Conservation (phyloP, 1,140 invertebrate genomes). For the Mylabris phalerata region DNA sequence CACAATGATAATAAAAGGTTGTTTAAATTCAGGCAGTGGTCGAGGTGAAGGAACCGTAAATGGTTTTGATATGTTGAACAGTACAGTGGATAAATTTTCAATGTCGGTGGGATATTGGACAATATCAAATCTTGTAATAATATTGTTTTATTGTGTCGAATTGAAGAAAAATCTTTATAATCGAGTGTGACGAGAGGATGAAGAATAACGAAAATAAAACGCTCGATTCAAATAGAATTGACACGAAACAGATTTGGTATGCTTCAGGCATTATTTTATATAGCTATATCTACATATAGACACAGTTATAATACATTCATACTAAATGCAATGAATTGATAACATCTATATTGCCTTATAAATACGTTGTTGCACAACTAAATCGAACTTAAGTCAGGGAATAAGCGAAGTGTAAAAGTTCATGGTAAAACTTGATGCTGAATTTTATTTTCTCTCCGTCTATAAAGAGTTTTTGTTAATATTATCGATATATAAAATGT, state of each 20-base stretch:
- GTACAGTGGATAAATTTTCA: constrained; percentile 24
- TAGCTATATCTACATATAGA: too few relatives aligned
- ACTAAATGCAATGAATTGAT: constrained; percentile 11
- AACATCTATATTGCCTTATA: constrained; percentile 20
- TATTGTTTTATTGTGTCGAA: too few relatives aligned
- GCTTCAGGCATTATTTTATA: background rate
- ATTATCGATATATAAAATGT: constrained; percentile 1
- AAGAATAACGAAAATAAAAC: too few relatives aligned
- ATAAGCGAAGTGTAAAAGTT: constrained; percentile 20
- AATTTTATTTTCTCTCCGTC: too few relatives aligned
- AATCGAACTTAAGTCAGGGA: constrained; percentile 17
- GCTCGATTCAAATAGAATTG: constrained; percentile 1
- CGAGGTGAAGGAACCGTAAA: constrained; percentile 25
- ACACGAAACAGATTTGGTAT: constrained; percentile 10
- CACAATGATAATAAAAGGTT: constrained; percentile 15
- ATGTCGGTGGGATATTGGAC: constrained; percentile 4
- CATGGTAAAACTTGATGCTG: background rate
- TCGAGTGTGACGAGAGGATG: too few relatives aligned
- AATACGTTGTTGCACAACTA: constrained; percentile 13
- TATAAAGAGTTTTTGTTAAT: too few relatives aligned
- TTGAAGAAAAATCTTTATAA: too few relatives aligned
- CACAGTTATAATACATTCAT: background rate
- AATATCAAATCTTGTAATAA: too few relatives aligned
- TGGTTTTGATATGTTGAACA: constrained; percentile 25
- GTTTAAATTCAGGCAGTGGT: constrained; percentile 24